Evolutionary conservation across 1,140 invertebrate species (phyloP).

Genomic region (Lethocerus indicus): DNA sequence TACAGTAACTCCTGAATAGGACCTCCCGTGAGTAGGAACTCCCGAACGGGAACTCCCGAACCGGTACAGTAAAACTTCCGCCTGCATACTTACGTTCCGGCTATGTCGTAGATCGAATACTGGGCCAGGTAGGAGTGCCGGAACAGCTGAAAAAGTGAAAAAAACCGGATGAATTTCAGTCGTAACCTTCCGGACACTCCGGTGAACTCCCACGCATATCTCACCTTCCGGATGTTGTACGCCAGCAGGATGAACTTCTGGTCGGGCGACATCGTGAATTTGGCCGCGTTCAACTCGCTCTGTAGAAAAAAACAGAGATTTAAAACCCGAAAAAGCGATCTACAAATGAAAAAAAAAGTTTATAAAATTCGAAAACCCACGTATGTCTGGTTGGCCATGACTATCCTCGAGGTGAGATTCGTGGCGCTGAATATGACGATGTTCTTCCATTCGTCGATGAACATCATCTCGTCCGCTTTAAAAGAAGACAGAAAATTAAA

Average conservation of each 20-base stretch:
- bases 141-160: conserved; percentile 43
- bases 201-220: too few species aligned
- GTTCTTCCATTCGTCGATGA: conserved; percentile 58
- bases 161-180: too few species aligned
- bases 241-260: conserved; percentile 67
- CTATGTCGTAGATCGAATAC: conserved; percentile 64
- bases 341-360: too few species aligned
- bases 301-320: conserved; percentile 27
- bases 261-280: conserved; percentile 71
- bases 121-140: conserved; percentile 62
- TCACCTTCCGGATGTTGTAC: conserved; percentile 62
- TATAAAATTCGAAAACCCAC: conserved; percentile 40
- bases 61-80: too few species aligned
- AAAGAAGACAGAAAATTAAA: conserved; percentile 18
- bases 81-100: conserved; percentile 16
- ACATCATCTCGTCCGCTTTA: conserved; percentile 54
- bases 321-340: too few species aligned
- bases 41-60: too few species aligned
- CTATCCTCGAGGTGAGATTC: conserved; percentile 47
- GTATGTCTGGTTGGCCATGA: conserved; percentile 72
- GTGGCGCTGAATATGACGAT: conserved; percentile 59
- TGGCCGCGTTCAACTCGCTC: conserved; percentile 54
- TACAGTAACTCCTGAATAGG: too few species aligned
- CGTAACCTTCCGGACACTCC: too few species aligned
- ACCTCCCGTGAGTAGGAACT: too few species aligned